Conservation (phyloP, 1,140 invertebrate genomes). For the Lepidurus packardi region DNA sequence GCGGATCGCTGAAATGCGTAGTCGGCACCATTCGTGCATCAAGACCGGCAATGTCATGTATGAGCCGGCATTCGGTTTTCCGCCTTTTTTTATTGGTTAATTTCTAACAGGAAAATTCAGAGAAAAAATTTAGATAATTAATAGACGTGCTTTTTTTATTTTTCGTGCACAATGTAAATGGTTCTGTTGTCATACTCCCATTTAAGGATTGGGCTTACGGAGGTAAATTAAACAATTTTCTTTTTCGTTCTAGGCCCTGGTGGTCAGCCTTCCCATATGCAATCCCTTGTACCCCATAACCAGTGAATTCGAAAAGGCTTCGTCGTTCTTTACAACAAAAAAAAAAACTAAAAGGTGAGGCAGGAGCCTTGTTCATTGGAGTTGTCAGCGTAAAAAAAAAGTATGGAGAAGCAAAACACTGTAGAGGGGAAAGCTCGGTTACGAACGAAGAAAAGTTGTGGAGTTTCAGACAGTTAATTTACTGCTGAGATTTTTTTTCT, state of each 20-base stretch:
- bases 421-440: neutral
- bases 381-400: neutral
- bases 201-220: slow-evolving; percentile 14
- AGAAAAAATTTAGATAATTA: neutral
- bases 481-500: neutral
- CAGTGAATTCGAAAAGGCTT: neutral
- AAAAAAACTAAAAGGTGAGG: neutral
- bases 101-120: neutral
- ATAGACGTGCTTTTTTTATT: slow-evolving; percentile 13
- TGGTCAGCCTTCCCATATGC: slow-evolving; percentile 35
- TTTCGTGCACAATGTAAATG: slow-evolving; percentile 23
- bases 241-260: slow-evolving; percentile 28
- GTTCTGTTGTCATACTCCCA: slow-evolving; percentile 19
- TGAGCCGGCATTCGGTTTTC: no score
- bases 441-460: neutral
- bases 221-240: neutral
- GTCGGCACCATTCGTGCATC: no score
- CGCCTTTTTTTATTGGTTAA: neutral
- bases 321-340: neutral
- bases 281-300: slow-evolving; percentile 32
- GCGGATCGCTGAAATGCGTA: no score
- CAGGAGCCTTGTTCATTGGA: neutral
- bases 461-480: neutral
- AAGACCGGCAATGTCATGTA: no score
- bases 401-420: neutral